Base-by-base conservation (phyloP, 1,140 invertebrate species). In the Formica selysi region DNA sequence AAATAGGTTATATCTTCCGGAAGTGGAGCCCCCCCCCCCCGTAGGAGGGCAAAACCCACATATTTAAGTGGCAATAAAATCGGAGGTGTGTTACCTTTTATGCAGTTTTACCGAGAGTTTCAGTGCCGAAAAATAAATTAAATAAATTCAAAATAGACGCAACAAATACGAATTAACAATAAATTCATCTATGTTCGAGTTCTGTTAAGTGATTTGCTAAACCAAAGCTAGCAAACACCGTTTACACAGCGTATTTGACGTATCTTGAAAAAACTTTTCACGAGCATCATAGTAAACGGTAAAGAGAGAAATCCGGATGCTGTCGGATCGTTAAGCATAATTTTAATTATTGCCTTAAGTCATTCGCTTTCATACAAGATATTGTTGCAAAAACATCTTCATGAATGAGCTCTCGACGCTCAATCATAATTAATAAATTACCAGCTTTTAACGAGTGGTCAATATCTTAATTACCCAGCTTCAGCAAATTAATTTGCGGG, bases 351-450 rank as follows among this genome's bases (percentile, higher is more conserved):
- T 51, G 13, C 19, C 48, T 59, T 59, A 59, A 81, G 22, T 81
- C 26, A 73, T n/a, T 7, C 7, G 10, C 19, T 74, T 74, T 74
- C 3, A 36, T 36, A 36, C 3, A 5, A 73, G 26, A 38, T 3
- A 4, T 26, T 22, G 5, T 73, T 70, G n/a, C 26, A 26, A 26
- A 44, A 83, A 83, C n/a, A 62, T 74, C 38, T 83, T 61, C 11
- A 74, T 83, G 73, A 81, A 71, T 7, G 16, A 57, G 7, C 26
- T 19, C 36, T 0, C 36, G 48, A 22, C 10, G 32, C 13, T 3
- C 26, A 71, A 85, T 89, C 38, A 70, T 80, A 84, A 85, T 91
- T 87, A 89, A 87, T 87, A 89, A 91, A 86, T 89, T 83, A 71
- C 62, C 19, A 36, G 48, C 29, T 62, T 62, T 86, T 85, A 89